These are phyloP conservation scores for Emydura subglobosa DNA, from an alignment of 2,113 vertebrate species.

Conservation along the genomic window DNA sequence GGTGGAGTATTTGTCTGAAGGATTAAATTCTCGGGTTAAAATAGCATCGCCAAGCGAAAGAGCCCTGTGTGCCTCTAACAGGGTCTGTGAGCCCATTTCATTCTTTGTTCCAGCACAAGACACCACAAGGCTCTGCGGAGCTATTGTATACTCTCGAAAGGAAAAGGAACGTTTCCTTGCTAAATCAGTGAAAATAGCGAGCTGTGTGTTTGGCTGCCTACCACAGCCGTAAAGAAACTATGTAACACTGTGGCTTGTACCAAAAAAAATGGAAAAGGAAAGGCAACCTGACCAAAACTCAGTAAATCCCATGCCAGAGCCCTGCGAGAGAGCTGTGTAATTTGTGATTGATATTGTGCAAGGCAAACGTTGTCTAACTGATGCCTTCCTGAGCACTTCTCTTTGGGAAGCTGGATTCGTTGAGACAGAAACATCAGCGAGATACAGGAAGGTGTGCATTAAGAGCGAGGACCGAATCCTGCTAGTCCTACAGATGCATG, in stretches of 20 bases:
- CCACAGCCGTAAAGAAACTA: background rate
- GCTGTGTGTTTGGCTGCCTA: background rate
- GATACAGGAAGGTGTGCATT: no score
- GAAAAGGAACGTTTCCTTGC: slow-evolving; percentile 60
- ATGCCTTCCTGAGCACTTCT: accelerated
- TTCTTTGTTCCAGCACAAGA: slow-evolving; percentile 24
- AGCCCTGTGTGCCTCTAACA: background rate
- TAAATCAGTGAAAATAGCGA: slow-evolving; percentile 27
- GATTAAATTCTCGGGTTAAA: slow-evolving; percentile 37
- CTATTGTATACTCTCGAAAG: slow-evolving; percentile 43
- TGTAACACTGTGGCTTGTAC: background rate
- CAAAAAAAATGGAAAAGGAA: no score
- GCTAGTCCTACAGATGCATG: background rate
- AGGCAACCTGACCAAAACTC: accelerated
- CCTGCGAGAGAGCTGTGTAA: background rate
- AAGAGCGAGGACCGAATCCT: background rate
- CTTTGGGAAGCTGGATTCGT: accelerated
- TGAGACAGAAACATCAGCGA: accelerated
- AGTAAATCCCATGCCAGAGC: background rate
- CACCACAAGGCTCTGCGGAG: background rate
- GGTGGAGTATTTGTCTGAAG: slow-evolving; percentile 12
- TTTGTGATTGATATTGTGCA: background rate
- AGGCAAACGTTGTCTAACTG: background rate
- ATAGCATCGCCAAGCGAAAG: accelerated
- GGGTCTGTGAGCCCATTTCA: background rate